Conservation (phyloP, 2,888 invertebrate species). For the Tenthredo notha region DNA sequence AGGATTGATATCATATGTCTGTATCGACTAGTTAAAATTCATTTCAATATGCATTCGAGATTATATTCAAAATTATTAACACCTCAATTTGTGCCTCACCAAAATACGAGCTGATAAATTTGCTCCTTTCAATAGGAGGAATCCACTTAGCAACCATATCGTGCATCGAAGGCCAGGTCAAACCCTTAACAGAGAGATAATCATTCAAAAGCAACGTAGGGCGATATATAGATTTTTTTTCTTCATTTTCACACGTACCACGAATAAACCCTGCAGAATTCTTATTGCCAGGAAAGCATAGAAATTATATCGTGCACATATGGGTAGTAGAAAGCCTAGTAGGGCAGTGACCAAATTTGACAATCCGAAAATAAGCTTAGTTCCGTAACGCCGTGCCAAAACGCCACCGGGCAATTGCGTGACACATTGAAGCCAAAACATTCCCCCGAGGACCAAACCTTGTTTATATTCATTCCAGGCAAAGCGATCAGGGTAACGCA, state of each 20-base stretch:
- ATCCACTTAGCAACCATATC: slow-evolving; percentile 90
- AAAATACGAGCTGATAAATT: slow-evolving; percentile 84
- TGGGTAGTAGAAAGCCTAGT: slow-evolving; percentile 84
- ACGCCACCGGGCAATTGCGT: slow-evolving; percentile 88
- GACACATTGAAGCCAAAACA: slow-evolving; percentile 87
- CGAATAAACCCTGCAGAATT: slow-evolving; percentile 85
- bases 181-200: slow-evolving; percentile 78
- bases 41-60: background rate
- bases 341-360: slow-evolving; percentile 84
- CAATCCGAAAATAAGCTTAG: slow-evolving; percentile 85
- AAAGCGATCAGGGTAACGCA: slow-evolving; percentile 74
- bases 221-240: background rate
- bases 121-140: slow-evolving; percentile 89
- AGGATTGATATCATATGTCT: background rate
- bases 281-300: slow-evolving; percentile 82
- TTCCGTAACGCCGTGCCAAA: slow-evolving; percentile 85
- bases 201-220: slow-evolving; percentile 57
- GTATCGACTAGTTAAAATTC: background rate
- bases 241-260: slow-evolving; percentile 79
- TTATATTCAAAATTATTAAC: background rate
- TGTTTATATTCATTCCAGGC: slow-evolving; percentile 85
- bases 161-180: slow-evolving; percentile 89
- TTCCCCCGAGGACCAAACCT: slow-evolving; percentile 84
- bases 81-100: slow-evolving; percentile 72
- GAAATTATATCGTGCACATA: slow-evolving; percentile 82